A percentile compares a stretch with the other conserved stretches of the same genome.
phyloP scores from a whole-genome alignment of 2,797 vertebrate species.

The Pipistrellus pygmaeus region DNA sequence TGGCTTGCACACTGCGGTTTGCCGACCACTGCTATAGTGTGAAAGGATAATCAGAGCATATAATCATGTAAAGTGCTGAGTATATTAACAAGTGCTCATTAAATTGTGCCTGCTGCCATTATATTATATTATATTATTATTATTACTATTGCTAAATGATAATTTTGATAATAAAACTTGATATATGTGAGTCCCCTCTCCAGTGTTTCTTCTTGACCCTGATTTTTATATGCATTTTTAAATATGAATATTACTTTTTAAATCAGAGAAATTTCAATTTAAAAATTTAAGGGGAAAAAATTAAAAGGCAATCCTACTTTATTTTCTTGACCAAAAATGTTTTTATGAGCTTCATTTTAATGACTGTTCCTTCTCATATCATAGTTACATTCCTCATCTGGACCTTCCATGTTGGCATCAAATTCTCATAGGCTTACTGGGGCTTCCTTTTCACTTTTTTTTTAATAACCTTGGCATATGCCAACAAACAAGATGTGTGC shows the following conservation, averaged over 20 bases:
- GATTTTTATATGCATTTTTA: background rate
- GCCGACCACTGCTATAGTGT: background rate
- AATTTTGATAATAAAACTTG: background rate
- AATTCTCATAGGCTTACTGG: background rate
- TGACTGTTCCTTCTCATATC: background rate
- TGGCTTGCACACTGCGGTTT: no score
- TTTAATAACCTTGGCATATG: background rate
- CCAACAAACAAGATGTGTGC: background rate
- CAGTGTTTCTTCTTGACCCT: background rate
- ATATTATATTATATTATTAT: background rate
- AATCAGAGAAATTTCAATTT: conserved; percentile 14
- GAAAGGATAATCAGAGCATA: background rate
- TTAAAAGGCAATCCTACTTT: background rate
- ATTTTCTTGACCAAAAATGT: background rate
- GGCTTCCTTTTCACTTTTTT: conserved; percentile 4
- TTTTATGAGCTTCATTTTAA: background rate
- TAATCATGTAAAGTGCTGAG: background rate
- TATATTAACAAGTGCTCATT: background rate
- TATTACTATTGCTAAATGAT: background rate
- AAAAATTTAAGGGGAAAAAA: background rate
- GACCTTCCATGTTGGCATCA: background rate
- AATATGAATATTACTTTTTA: background rate
- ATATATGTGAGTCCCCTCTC: background rate
- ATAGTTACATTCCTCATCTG: background rate
- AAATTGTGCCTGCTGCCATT: background rate